Evolutionary conservation across 2,797 vertebrate genomes (phyloP).

Genomic region (Enteromius fasciolatus): DNA sequence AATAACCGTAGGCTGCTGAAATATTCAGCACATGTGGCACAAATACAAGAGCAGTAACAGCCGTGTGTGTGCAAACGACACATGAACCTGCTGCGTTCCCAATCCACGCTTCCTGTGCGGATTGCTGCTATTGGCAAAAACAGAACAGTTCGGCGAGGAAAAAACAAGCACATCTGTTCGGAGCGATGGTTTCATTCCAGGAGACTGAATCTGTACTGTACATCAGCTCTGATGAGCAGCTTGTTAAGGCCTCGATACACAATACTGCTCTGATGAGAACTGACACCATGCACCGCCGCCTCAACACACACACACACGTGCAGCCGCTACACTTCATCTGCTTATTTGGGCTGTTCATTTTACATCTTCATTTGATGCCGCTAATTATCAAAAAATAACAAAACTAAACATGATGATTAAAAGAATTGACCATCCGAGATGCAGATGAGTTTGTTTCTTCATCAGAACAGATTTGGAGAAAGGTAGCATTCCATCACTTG

Average conservation of each 20-base stretch:
- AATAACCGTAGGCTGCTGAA: conserved; percentile 60
- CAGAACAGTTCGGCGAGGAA: conserved; percentile 1
- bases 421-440: not conserved
- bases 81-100: conserved; percentile 33
- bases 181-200: conserved; percentile 23
- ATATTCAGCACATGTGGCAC: conserved; percentile 58
- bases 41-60: conserved; percentile 52
- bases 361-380: not conserved
- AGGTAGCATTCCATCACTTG: not conserved
- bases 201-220: conserved; percentile 19
- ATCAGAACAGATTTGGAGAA: not conserved
- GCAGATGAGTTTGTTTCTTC: not conserved
- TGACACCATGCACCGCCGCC: conserved; percentile 11
- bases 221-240: conserved; percentile 35
- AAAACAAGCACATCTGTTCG: conserved; percentile 26
- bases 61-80: conserved; percentile 31
- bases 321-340: not conserved
- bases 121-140: conserved; percentile 29
- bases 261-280: conserved; percentile 41
- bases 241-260: conserved; percentile 35
- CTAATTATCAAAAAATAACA: not conserved
- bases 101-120: conserved; percentile 13
- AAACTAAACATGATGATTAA: not conserved
- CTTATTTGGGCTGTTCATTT: not conserved
- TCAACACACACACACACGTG: not conserved